A percentile compares a stretch with the other conserved stretches of the same genome.
These are phyloP conservation scores for Chrysaora quinquecirrha DNA, from an alignment of 30 jellyfish, hydroid and myxozoan species.

Conservation along the genomic window DNA sequence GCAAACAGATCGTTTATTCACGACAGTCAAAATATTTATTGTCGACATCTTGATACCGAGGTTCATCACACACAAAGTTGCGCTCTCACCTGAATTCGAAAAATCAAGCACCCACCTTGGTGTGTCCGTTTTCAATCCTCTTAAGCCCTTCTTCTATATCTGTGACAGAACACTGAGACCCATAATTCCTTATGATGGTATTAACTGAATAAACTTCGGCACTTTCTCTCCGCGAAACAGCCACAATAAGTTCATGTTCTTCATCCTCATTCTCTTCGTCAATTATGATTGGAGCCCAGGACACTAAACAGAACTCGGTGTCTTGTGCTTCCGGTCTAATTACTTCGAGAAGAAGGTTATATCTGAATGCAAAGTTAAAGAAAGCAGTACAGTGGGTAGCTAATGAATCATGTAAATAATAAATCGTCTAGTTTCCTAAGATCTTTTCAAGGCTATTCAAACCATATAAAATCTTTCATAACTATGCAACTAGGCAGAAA, in stretches of 20 bases:
- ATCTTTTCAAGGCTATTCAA: no score
- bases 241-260: constrained; percentile 69
- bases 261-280: constrained; percentile 53
- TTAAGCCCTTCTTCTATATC: constrained; percentile 63
- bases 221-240: constrained; percentile 54
- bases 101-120: no score
- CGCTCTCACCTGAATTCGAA: no score
- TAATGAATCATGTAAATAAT: no score
- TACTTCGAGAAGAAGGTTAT: constrained; percentile 10
- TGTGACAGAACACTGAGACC: constrained; percentile 1
- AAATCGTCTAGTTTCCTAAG: no score
- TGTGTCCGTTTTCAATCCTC: constrained; percentile 59
- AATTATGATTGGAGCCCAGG: constrained; percentile 78
- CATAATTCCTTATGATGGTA: constrained; percentile 36
- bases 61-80: no score
- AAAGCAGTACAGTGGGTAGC: not conserved
- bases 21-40: no score
- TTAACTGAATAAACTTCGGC: constrained; percentile 64
- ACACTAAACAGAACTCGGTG: constrained; percentile 57
- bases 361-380: not conserved
- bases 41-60: no score
- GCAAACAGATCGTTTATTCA: no score
- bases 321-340: constrained; percentile 11
- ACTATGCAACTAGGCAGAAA: no score
- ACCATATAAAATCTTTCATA: no score